A percentile compares a stretch with the other conserved stretches of the same genome.
These are phyloP conservation scores for Solenopsis invicta DNA, from an alignment of 1,140 invertebrate genomes.

Conservation along the genomic window DNA sequence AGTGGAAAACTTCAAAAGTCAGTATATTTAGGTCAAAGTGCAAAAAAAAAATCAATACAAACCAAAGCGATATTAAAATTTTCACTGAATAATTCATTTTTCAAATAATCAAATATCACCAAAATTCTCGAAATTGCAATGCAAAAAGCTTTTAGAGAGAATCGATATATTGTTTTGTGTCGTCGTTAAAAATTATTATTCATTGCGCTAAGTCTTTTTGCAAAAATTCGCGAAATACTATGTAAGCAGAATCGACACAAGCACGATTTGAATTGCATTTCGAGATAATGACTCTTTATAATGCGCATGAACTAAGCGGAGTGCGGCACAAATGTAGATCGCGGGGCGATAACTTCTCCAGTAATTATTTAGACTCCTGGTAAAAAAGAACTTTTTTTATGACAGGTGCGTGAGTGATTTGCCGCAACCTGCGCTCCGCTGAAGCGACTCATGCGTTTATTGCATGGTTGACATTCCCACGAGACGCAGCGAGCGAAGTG, in stretches of 20 bases:
- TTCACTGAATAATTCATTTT: not conserved
- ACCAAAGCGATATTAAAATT: not conserved
- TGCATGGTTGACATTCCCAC: conserved; percentile 54
- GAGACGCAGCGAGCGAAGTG: conserved; percentile 18
- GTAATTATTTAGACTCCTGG: not conserved
- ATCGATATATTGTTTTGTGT: not conserved
- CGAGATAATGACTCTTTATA: conserved; percentile 15
- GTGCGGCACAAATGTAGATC: not conserved
- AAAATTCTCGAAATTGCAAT: not conserved
- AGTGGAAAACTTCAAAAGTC: not conserved
- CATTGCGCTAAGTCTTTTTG: not conserved
- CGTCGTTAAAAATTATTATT: not conserved
- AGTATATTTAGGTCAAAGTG: conserved; percentile 5
- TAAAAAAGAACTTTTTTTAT: conserved; percentile 45
- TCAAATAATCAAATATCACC: not conserved
- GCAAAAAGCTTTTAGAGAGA: not conserved
- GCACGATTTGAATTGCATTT: not conserved
- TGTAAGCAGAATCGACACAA: not conserved
- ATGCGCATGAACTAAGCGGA: not conserved
- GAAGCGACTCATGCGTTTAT: conserved; percentile 36
- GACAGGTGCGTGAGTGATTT: conserved; percentile 50
- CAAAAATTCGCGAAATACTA: not conserved
- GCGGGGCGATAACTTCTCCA: conserved; percentile 16
- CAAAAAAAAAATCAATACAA: not conserved
- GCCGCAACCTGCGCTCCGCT: conserved; percentile 8